A percentile compares a stretch with the other conserved stretches of the same genome.
Evolutionary conservation across 2,888 invertebrate genomes (phyloP).

Genomic region (Teleiodes luculella): DNA sequence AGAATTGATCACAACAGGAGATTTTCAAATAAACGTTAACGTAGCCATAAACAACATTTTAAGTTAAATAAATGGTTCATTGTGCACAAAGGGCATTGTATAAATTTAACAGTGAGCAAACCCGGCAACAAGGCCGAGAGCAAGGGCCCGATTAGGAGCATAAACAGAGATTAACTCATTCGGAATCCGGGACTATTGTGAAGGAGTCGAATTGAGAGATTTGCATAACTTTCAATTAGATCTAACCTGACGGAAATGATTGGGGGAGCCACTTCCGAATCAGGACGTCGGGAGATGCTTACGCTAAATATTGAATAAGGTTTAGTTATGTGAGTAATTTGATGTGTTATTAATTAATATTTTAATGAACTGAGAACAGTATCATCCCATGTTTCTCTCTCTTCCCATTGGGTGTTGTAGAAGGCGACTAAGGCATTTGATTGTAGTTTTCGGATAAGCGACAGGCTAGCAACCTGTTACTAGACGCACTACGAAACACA

Average conservation of each 20-base stretch:
- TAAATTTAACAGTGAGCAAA: conserved; percentile 71
- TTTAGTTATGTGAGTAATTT: conserved; percentile 8
- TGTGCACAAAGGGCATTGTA: conserved; percentile 69
- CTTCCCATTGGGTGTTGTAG: no score
- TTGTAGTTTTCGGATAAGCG: no score
- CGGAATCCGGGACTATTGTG: conserved; percentile 75
- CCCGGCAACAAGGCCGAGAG: conserved; percentile 64
- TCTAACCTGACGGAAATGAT: conserved; percentile 72
- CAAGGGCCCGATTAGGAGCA: conserved; percentile 75
- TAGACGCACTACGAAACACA: no score
- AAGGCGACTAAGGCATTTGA: no score
- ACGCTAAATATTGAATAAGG: conserved; percentile 15
- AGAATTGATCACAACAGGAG: conserved; percentile 27
- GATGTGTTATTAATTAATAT: conserved; percentile 17
- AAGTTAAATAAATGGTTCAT: conserved; percentile 61
- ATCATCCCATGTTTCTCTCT: no score
- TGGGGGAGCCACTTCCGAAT: conserved; percentile 62
- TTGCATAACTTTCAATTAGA: conserved; percentile 79
- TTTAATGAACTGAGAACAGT: no score
- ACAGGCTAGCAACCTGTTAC: no score
- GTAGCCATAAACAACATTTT: conserved; percentile 50
- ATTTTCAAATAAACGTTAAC: conserved; percentile 45
- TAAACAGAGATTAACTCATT: conserved; percentile 79
- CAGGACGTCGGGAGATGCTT: conserved; percentile 35
- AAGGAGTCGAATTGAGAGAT: conserved; percentile 76